Percentiles rank a stretch among this genome's conserved stretches.
These are phyloP conservation scores for Botia kubotai DNA, from an alignment of 2,797 vertebrate genomes.

Conservation along the genomic window DNA sequence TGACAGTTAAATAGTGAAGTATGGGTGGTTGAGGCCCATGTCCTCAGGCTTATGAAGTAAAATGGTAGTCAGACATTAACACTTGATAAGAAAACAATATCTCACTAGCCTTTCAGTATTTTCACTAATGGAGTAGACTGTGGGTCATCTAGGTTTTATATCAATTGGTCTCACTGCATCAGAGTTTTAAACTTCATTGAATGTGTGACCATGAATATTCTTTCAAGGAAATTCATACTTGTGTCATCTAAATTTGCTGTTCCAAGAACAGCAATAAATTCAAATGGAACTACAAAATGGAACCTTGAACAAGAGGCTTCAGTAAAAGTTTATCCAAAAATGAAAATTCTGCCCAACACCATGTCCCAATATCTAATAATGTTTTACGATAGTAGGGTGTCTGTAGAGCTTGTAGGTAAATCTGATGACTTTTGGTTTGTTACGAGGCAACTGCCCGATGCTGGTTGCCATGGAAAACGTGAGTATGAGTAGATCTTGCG, in stretches of 20 bases:
- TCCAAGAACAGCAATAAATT: not conserved
- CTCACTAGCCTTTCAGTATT: not conserved
- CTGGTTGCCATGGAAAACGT: conserved; percentile 59
- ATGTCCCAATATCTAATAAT: not conserved
- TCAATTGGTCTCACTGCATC: conserved; percentile 14
- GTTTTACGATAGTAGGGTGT: not conserved
- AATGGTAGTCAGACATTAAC: not conserved
- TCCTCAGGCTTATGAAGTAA: not conserved
- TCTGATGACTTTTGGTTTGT: conserved; percentile 36
- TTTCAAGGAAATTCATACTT: not conserved
- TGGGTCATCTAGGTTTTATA: not conserved
- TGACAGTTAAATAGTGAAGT: not conserved
- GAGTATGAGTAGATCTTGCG: conserved; percentile 50
- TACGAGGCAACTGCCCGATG: conserved; percentile 42
- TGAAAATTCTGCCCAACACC: not conserved
- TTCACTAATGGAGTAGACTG: not conserved
- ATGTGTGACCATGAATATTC: not conserved
- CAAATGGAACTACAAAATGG: not conserved
- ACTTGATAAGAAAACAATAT: not conserved
- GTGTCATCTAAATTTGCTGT: conserved; percentile 8
- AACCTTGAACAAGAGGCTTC: no score
- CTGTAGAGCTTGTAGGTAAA: not conserved
- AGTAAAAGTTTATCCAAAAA: not conserved
- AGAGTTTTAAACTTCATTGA: not conserved
- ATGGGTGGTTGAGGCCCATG: not conserved